A percentile compares a stretch with the other conserved stretches of the same genome.
phyloP scores from a whole-genome alignment of 2,113 vertebrate genomes.

The Gnathonemus echidnorhynchus region DNA sequence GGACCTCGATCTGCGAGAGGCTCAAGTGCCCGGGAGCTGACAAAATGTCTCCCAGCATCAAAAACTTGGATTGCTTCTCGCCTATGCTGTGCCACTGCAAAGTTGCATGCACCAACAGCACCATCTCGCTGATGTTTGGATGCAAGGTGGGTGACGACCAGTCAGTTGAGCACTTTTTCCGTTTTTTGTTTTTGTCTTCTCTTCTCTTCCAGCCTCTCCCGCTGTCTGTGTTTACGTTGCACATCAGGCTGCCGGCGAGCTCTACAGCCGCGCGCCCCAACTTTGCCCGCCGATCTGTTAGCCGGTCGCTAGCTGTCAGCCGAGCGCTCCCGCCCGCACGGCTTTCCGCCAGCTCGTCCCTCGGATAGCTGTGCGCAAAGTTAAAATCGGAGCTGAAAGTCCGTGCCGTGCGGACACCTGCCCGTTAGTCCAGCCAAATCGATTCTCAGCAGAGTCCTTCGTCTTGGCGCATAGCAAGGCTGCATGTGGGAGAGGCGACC shows the following conservation, averaged over 20 bases:
- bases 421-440: background rate
- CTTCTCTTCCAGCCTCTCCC: background rate
- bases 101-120: slow-evolving; percentile 78
- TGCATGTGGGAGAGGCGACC: background rate
- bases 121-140: slow-evolving; percentile 82
- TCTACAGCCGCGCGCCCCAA: background rate
- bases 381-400: background rate
- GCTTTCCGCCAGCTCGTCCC: background rate
- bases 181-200: background rate
- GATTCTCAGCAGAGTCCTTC: background rate
- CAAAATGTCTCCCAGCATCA: slow-evolving; percentile 70
- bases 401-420: background rate
- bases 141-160: slow-evolving; percentile 73
- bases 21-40: slow-evolving; percentile 59
- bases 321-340: background rate
- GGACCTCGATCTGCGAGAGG: slow-evolving; percentile 57
- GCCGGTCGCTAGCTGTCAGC: background rate
- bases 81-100: slow-evolving; percentile 80
- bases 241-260: background rate
- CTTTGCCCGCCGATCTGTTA: background rate
- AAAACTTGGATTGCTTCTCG: slow-evolving; percentile 79
- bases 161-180: background rate
- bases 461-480: background rate
- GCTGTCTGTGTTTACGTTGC: background rate
- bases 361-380: background rate